Evolutionary conservation across 1,140 invertebrate species (phyloP).

Genomic region (Achatina immaculata): DNA sequence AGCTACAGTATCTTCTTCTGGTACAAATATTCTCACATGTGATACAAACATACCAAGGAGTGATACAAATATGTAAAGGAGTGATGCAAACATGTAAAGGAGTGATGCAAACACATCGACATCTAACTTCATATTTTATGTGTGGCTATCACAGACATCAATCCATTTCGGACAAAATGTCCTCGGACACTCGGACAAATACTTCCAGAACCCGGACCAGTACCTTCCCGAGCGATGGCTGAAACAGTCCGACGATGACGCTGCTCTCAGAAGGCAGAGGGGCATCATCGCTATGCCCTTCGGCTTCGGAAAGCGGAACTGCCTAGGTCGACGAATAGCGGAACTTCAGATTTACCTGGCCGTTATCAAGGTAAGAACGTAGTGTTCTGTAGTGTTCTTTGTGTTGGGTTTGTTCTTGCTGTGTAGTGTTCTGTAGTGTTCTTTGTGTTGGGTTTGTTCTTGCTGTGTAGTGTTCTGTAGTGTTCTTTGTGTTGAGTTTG

Average conservation of each 20-base stretch:
- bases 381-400: too few species aligned
- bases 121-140: neutral
- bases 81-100: neutral
- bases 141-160: conserved; percentile 69
- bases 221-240: conserved; percentile 60
- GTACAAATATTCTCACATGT: too few species aligned
- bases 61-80: neutral
- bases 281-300: conserved; percentile 76
- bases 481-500: too few species aligned
- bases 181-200: conserved; percentile 45
- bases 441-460: too few species aligned
- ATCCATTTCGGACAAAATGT: conserved; percentile 67
- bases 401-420: too few species aligned
- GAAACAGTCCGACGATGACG: conserved; percentile 75
- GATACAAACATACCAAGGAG: neutral
- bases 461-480: too few species aligned
- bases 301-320: conserved; percentile 61
- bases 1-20: neutral
- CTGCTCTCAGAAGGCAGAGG: conserved; percentile 8
- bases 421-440: too few species aligned
- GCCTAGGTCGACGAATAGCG: conserved; percentile 59
- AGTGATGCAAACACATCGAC: neutral
- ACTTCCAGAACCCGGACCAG: conserved; percentile 48
- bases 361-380: conserved; percentile 79
- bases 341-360: conserved; percentile 88